A percentile compares a stretch with the other conserved stretches of the same genome.
phyloP scores from a whole-genome alignment of 2,113 vertebrate genomes.

The Sus scrofa region DNA sequence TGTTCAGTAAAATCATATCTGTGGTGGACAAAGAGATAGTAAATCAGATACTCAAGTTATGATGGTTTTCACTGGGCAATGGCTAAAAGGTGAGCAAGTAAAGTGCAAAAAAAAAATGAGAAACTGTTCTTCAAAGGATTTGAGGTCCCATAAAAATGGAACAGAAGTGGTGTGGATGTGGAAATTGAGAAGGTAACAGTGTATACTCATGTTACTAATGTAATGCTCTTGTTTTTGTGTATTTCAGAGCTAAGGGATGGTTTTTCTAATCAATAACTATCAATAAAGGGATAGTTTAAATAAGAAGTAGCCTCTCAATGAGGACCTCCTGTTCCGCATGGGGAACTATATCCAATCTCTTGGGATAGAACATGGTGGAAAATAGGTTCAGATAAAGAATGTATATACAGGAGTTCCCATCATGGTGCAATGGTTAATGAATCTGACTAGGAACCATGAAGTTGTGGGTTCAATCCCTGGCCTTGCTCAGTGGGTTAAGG shows the following conservation, averaged over 20 bases:
- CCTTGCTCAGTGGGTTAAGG: too few relatives aligned
- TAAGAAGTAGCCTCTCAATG: too few relatives aligned
- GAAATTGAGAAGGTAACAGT: not conserved
- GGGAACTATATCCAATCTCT: too few relatives aligned
- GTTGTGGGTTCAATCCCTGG: too few relatives aligned
- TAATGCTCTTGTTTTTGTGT: not conserved
- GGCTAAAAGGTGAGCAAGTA: not conserved
- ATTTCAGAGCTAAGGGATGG: not conserved
- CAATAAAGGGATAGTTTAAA: not conserved
- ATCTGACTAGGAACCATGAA: too few relatives aligned
- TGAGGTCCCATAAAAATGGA: not conserved
- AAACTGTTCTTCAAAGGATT: not conserved
- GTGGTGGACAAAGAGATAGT: not conserved
- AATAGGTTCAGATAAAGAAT: too few relatives aligned
- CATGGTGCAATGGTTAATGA: too few relatives aligned
- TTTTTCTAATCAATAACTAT: not conserved
- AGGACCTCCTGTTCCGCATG: too few relatives aligned
- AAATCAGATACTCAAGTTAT: not conserved
- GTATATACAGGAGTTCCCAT: too few relatives aligned
- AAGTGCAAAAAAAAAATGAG: not conserved
- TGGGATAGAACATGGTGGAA: too few relatives aligned
- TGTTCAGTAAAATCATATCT: not conserved
- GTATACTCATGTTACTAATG: not conserved
- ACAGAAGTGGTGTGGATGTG: not conserved
- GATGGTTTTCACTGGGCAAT: not conserved